phyloP scores from a whole-genome alignment of 2,888 invertebrate species.

The Himalopsyche kuldschensis region DNA sequence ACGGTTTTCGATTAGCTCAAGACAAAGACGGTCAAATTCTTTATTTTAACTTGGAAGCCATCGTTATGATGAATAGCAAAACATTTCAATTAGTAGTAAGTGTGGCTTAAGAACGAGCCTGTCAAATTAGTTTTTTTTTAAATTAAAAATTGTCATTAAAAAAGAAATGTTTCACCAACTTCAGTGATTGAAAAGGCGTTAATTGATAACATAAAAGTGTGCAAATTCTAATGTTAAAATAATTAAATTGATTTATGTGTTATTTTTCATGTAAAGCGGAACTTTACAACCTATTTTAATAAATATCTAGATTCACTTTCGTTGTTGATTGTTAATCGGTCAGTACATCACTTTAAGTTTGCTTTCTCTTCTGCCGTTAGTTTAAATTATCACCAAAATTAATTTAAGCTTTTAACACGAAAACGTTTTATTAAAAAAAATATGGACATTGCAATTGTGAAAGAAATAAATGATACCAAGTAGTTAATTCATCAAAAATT shows the following conservation, averaged over 20 bases:
- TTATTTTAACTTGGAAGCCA: too few relatives aligned
- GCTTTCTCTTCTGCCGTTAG: neutral
- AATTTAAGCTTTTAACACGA: neutral
- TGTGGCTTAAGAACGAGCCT: too few relatives aligned
- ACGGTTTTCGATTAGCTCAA: too few relatives aligned
- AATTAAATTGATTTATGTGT: neutral
- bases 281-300: neutral
- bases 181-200: too few relatives aligned
- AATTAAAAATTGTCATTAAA: too few relatives aligned
- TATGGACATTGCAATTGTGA: neutral
- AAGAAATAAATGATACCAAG: neutral
- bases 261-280: neutral
- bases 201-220: too few relatives aligned
- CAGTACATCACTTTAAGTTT: neutral
- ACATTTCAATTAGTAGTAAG: too few relatives aligned
- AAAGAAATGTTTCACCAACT: too few relatives aligned
- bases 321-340: neutral
- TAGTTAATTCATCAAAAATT: neutral
- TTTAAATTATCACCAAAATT: too few relatives aligned
- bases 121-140: too few relatives aligned
- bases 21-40: too few relatives aligned
- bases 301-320: slow-evolving; percentile 33
- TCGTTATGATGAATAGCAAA: too few relatives aligned
- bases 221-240: neutral
- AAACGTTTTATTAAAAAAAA: neutral